Evolutionary conservation across 2,113 vertebrate species (phyloP).

Genomic region (Perca flavescens): DNA sequence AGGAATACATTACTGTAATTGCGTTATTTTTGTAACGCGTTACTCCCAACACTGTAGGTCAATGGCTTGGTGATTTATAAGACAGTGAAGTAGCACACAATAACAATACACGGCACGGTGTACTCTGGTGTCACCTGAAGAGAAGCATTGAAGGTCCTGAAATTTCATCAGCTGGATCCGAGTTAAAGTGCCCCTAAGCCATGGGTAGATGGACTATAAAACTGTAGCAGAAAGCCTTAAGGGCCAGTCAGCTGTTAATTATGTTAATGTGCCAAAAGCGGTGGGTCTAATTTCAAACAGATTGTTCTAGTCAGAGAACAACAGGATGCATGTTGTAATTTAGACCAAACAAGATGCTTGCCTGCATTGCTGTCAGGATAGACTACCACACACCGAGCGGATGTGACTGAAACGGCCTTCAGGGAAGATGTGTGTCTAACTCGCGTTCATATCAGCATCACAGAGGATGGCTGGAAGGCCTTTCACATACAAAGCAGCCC

Average conservation of each 20-base stretch:
- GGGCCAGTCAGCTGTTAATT: conserved; percentile 54
- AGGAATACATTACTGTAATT: no score
- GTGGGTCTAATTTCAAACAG: conserved; percentile 77
- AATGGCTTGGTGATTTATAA: conserved; percentile 49
- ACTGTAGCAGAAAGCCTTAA: conserved; percentile 54
- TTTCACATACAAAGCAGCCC: conserved; percentile 7
- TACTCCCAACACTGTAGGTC: no score
- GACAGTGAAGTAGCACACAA: conserved; percentile 29
- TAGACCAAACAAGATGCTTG: conserved; percentile 56
- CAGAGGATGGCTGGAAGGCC: conserved; percentile 31
- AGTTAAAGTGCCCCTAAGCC: neutral
- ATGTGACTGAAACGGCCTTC: conserved; percentile 38
- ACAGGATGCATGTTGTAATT: conserved; percentile 69
- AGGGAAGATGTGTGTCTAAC: conserved; percentile 46
- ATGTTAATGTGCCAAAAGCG: conserved; percentile 61
- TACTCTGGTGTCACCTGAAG: conserved; percentile 31
- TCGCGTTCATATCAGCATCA: conserved; percentile 39
- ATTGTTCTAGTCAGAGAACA: conserved; percentile 61
- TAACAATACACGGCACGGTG: neutral
- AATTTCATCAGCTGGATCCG: conserved; percentile 40
- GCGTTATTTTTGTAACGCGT: no score
- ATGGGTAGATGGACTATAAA: conserved; percentile 15
- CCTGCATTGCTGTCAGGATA: conserved; percentile 60
- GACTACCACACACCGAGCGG: conserved; percentile 40
- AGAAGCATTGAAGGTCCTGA: conserved; percentile 26